These are phyloP conservation scores for Paratilapia polleni DNA, from an alignment of 2,113 vertebrate species.

Conservation along the genomic window DNA sequence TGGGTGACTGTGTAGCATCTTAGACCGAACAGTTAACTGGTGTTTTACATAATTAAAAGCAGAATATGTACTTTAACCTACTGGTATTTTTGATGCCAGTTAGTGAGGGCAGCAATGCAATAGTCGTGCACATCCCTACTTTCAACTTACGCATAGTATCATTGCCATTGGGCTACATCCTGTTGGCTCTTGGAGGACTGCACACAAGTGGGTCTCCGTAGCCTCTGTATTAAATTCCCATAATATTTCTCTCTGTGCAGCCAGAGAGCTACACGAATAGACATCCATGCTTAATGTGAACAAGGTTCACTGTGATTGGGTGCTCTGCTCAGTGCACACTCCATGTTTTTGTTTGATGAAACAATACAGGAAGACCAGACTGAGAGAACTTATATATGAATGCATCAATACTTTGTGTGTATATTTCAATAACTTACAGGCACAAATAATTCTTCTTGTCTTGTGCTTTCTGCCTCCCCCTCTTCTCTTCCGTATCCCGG, in stretches of 20 bases:
- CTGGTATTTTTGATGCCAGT: too few relatives aligned
- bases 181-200: background rate
- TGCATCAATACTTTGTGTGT: constrained; percentile 30
- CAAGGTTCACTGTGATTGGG: rapidly evolving
- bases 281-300: background rate
- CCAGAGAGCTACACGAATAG: background rate
- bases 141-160: too few relatives aligned
- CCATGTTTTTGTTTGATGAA: background rate
- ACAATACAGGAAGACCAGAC: constrained; percentile 21
- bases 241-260: background rate
- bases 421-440: constrained; percentile 44
- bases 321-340: background rate
- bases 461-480: constrained; percentile 49
- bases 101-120: too few relatives aligned
- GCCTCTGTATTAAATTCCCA: background rate
- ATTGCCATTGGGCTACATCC: too few relatives aligned
- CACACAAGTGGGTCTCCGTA: too few relatives aligned
- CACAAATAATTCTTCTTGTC: constrained; percentile 68
- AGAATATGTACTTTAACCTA: too few relatives aligned
- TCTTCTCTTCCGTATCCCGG: constrained; percentile 67
- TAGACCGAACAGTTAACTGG: too few relatives aligned
- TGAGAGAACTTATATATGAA: background rate
- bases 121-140: too few relatives aligned
- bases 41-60: too few relatives aligned
- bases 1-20: too few relatives aligned